A percentile compares a stretch with the other conserved stretches of the same genome.
phyloP scores from a whole-genome alignment of 2,113 vertebrate genomes.

The Engystomops pustulosus region DNA sequence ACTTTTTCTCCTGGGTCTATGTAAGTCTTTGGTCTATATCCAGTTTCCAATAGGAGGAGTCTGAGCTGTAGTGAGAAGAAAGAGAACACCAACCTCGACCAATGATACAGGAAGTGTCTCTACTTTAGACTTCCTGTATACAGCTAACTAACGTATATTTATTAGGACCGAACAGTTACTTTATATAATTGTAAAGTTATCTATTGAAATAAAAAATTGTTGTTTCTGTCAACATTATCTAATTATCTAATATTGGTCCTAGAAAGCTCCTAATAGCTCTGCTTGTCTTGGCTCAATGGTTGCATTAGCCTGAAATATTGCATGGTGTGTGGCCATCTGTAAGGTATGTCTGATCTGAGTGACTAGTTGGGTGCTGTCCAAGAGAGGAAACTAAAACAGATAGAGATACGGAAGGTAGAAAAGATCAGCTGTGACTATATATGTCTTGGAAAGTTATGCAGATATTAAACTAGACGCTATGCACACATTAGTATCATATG shows the following conservation, averaged over 20 bases:
- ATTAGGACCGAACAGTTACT: no score
- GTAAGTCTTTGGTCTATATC: no score
- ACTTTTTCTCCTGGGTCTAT: no score
- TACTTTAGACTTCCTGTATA: no score
- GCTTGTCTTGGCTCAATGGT: background rate
- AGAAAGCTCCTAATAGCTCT: background rate
- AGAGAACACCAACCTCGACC: no score
- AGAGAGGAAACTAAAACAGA: background rate
- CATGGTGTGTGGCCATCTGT: background rate
- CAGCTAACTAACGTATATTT: no score
- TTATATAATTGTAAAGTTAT: no score
- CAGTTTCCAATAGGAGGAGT: no score
- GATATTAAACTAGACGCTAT: background rate
- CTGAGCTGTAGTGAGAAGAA: no score
- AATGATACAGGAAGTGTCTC: no score
- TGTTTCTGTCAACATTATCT: background rate
- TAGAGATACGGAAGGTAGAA: background rate
- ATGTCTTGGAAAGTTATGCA: background rate
- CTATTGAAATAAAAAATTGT: background rate
- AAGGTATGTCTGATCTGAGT: background rate
- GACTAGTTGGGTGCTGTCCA: background rate
- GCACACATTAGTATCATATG: background rate
- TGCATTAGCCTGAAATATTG: background rate
- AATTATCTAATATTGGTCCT: background rate
- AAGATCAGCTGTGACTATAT: background rate